Conservation (phyloP, 2,888 invertebrate genomes). For the Alentia gelatinosa region DNA sequence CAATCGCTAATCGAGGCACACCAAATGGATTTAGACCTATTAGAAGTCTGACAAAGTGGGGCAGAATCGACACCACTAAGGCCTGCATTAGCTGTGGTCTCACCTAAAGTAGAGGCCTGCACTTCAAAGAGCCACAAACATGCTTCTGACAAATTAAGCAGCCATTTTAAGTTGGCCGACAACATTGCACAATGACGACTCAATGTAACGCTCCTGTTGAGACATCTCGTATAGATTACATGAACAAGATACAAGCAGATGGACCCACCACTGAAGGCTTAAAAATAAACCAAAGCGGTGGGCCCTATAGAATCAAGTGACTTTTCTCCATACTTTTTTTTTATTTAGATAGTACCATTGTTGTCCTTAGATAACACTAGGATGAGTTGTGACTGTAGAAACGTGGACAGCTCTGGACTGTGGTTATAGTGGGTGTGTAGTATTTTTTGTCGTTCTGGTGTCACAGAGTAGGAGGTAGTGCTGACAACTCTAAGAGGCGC, state of each 20-base stretch:
- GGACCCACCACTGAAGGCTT: not conserved
- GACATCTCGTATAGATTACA: not conserved
- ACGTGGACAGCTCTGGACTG: not conserved
- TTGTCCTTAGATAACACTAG: not conserved
- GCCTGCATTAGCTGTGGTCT: too few species aligned
- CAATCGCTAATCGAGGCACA: not conserved
- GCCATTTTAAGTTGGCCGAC: not conserved
- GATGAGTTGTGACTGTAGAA: not conserved
- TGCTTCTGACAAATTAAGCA: not conserved
- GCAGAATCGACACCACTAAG: not conserved
- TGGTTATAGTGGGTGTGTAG: not conserved
- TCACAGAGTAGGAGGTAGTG: not conserved
- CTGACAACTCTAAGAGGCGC: not conserved
- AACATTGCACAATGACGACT: slow-evolving; percentile 15
- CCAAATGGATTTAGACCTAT: not conserved
- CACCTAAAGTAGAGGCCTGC: too few species aligned
- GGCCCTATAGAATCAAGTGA: slow-evolving; percentile 34
- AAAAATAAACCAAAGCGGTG: slow-evolving; percentile 17
- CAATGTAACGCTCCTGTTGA: not conserved
- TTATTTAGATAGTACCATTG: slow-evolving; percentile 5
- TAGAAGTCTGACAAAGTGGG: not conserved
- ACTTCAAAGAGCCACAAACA: too few species aligned
- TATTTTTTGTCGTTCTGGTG: not conserved
- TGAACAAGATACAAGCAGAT: not conserved
- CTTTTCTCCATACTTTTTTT: not conserved